These are phyloP conservation scores for Eonycteris spelaea DNA, from an alignment of 2,113 vertebrate genomes.

Conservation along the genomic window DNA sequence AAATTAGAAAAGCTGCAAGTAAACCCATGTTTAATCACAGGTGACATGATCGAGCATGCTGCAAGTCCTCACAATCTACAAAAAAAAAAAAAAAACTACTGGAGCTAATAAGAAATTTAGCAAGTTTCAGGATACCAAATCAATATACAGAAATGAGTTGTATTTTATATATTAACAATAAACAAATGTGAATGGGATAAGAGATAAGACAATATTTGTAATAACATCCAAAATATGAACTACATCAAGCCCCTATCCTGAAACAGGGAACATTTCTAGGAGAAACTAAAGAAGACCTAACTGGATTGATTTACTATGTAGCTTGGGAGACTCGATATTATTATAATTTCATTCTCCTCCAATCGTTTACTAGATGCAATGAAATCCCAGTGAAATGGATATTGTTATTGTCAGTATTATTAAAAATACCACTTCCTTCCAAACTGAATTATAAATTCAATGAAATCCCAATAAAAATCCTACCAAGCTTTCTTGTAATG, in stretches of 20 bases:
- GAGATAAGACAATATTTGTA: background rate
- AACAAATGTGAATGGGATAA: background rate
- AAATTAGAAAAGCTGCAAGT: background rate
- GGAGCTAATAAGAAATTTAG: background rate
- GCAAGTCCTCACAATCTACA: background rate
- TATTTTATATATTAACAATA: background rate
- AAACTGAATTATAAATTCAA: background rate
- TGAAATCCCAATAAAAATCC: background rate
- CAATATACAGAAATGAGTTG: background rate
- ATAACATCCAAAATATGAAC: background rate
- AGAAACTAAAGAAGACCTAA: background rate
- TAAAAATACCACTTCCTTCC: conserved; percentile 17
- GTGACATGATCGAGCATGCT: background rate
- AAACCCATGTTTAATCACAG: background rate
- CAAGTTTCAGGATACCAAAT: conserved; percentile 7
- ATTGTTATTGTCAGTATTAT: background rate
- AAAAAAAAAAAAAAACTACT: background rate
- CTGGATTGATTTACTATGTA: background rate
- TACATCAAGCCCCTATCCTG: background rate
- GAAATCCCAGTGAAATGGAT: background rate
- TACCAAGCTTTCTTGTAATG: background rate
- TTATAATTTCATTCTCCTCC: background rate
- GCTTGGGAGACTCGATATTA: background rate
- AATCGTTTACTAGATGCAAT: background rate
- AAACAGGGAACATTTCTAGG: background rate